phyloP scores from a whole-genome alignment of 2,797 vertebrate genomes.

The Mico argentatus region DNA sequence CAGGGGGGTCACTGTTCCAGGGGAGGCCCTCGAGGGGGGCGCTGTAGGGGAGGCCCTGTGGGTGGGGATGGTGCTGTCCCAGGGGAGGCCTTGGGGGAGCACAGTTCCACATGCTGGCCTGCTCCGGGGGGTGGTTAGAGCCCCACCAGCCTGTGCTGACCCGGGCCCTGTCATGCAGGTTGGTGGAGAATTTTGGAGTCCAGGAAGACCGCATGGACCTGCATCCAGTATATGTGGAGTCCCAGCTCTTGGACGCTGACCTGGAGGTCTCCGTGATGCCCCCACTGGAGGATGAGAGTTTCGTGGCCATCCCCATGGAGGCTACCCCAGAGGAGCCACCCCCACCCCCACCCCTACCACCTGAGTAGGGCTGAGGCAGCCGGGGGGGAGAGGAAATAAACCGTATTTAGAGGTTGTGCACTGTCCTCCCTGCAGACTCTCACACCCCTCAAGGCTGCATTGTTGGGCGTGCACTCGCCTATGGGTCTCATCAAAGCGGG shows the following conservation, averaged over 20 bases:
- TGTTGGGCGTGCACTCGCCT: rapidly evolving
- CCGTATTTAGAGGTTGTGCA: neutral
- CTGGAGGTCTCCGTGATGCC: slow-evolving; percentile 10
- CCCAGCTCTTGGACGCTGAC: slow-evolving; percentile 26
- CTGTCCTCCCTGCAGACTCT: neutral
- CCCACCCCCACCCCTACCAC: neutral
- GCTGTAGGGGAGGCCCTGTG: too few species aligned
- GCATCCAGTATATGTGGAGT: neutral
- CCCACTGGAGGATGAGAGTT: neutral
- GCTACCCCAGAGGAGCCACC: neutral
- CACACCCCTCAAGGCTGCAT: rapidly evolving
- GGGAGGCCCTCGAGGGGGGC: too few species aligned
- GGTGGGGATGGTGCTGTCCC: too few species aligned
- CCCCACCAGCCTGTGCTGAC: neutral
- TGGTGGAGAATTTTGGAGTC: slow-evolving; percentile 22
- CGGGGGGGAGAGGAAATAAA: slow-evolving; percentile 49
- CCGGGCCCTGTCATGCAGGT: neutral
- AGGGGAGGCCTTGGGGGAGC: neutral
- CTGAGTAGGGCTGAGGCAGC: neutral
- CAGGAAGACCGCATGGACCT: slow-evolving; percentile 56
- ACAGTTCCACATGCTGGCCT: neutral
- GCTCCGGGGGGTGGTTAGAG: neutral
- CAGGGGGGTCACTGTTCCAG: too few species aligned
- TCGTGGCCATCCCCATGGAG: neutral
- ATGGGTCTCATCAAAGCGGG: neutral